Evolutionary conservation across 2,888 invertebrate genomes (phyloP).

Genomic region (Tachina grossa): DNA sequence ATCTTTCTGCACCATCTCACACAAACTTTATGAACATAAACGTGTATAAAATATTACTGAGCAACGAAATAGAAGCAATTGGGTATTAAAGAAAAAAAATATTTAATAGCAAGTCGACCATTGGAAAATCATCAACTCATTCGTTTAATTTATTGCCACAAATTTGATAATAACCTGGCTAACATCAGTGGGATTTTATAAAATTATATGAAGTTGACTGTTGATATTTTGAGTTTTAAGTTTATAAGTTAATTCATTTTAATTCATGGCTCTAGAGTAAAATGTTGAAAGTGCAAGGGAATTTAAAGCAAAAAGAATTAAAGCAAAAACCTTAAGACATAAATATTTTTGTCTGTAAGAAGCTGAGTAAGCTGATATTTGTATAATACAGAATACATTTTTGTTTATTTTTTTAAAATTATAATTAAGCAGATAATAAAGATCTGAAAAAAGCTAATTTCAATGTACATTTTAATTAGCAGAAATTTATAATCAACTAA

Average conservation of each 20-base stretch:
- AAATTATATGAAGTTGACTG: not conserved
- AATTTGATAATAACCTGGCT: constrained; percentile 44
- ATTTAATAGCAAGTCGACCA: constrained; percentile 43
- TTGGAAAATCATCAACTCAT: constrained; percentile 56
- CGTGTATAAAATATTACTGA: not conserved
- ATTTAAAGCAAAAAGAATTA: not conserved
- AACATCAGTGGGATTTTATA: not conserved
- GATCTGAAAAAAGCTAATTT: no score
- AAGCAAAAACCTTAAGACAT: not conserved
- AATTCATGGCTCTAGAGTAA: constrained; percentile 14
- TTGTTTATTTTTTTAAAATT: no score
- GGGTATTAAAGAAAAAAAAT: not conserved
- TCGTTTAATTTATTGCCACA: constrained; percentile 61
- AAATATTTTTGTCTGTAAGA: no score
- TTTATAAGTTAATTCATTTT: constrained; percentile 34
- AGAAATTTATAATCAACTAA: no score
- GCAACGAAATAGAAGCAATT: not conserved
- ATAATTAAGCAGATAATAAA: no score
- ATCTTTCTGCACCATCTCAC: not conserved
- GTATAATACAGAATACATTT: no score
- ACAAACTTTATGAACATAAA: not conserved
- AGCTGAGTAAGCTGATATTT: no score
- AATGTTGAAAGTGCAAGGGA: constrained; percentile 21
- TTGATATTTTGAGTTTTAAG: not conserved
- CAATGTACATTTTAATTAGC: no score